Conservation (phyloP, 1,140 invertebrate genomes). For the Bombus terrestris region DNA sequence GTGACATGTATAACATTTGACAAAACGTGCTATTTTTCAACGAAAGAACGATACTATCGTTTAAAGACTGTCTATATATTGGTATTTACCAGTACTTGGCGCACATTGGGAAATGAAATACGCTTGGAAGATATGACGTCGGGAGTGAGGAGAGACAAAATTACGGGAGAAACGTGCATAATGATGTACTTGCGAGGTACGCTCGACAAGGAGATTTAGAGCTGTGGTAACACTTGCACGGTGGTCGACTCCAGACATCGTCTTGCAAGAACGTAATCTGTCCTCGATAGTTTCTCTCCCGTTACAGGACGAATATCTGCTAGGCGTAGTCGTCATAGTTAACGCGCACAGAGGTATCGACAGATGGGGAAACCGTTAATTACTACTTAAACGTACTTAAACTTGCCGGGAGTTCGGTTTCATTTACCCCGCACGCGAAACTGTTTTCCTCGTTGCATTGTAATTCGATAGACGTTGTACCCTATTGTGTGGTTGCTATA, state of each 20-base stretch:
- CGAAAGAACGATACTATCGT: neutral
- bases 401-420: slow-evolving; percentile 21
- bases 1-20: too few species aligned
- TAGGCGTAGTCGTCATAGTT: neutral
- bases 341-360: slow-evolving; percentile 24
- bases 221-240: slow-evolving; percentile 59
- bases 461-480: neutral
- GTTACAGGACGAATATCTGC: slow-evolving; percentile 12
- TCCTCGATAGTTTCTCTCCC: slow-evolving; percentile 52
- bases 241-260: slow-evolving; percentile 55
- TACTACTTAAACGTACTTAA: slow-evolving; percentile 54
- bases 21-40: too few species aligned
- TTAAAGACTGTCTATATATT: neutral
- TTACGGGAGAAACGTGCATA: slow-evolving; percentile 71
- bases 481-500: neutral
- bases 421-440: neutral
- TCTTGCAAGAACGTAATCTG: slow-evolving; percentile 62
- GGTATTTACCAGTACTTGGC: slow-evolving; percentile 30
- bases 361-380: slow-evolving; percentile 46
- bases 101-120: slow-evolving; percentile 40
- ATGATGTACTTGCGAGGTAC: slow-evolving; percentile 71
- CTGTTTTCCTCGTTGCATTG: neutral
- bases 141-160: slow-evolving; percentile 64
- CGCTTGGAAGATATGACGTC: slow-evolving; percentile 36
- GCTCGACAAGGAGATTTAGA: slow-evolving; percentile 70